phyloP scores from a whole-genome alignment of 2,888 invertebrate genomes.

The Trypoxylon attenuatum region DNA sequence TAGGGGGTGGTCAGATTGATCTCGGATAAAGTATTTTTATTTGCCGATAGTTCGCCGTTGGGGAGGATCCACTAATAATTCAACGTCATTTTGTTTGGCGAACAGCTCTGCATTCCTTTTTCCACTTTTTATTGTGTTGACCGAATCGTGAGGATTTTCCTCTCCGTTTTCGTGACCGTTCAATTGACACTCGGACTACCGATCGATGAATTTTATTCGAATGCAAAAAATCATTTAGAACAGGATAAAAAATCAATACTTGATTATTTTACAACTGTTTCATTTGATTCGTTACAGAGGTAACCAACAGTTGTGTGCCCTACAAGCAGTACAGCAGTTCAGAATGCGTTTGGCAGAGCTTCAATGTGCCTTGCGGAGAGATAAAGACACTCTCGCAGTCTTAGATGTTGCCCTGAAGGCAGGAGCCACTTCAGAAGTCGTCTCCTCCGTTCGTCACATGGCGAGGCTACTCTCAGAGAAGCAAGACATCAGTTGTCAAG shows the following conservation, averaged over 20 bases:
- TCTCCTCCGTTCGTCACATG: constrained; percentile 77
- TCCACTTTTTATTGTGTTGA: constrained; percentile 54
- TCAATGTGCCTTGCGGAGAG: constrained; percentile 84
- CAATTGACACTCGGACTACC: not conserved
- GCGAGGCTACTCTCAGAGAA: constrained; percentile 78
- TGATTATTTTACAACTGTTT: too few relatives aligned
- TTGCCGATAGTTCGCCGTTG: constrained; percentile 55
- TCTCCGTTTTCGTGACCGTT: constrained; percentile 25
- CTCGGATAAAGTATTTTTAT: constrained; percentile 65
- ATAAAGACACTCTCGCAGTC: constrained; percentile 78
- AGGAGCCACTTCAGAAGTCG: constrained; percentile 75
- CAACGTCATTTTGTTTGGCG: constrained; percentile 57
- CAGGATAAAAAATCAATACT: not conserved
- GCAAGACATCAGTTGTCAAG: constrained; percentile 67
- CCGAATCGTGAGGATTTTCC: constrained; percentile 41
- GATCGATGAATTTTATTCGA: not conserved
- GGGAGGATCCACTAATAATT: constrained; percentile 60
- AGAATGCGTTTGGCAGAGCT: constrained; percentile 85
- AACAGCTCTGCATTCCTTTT: constrained; percentile 51
- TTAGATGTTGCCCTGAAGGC: constrained; percentile 76
- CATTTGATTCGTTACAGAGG: too few relatives aligned
- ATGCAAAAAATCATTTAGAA: not conserved
- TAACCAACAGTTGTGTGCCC: constrained; percentile 82
- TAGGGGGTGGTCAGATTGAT: constrained; percentile 55
- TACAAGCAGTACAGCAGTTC: constrained; percentile 85